Evolutionary conservation across 2,113 vertebrate species (phyloP).

Genomic region (Mellivora capensis): DNA sequence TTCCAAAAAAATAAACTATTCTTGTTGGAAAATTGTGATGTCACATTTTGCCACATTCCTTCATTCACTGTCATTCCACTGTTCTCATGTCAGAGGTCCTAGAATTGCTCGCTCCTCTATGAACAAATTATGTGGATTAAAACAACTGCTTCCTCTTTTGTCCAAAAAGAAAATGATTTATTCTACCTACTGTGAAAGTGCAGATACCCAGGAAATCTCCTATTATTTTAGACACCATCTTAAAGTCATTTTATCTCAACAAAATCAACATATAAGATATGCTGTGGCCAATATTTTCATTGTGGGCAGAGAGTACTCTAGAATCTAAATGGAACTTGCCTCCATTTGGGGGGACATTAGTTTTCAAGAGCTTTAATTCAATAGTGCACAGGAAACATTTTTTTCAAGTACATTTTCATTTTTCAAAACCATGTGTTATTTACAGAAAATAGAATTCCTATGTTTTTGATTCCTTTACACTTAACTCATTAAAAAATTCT

Average conservation of each 20-base stretch:
- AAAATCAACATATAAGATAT: neutral
- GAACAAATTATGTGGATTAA: neutral
- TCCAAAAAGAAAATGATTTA: slow-evolving; percentile 15
- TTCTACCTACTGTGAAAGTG: neutral
- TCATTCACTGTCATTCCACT: neutral
- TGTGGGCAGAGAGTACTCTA: neutral
- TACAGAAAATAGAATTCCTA: slow-evolving; percentile 74
- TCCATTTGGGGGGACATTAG: neutral
- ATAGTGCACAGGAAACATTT: slow-evolving; percentile 17
- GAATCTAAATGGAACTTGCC: neutral
- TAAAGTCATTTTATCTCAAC: slow-evolving; percentile 30
- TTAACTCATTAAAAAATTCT: slow-evolving; percentile 76
- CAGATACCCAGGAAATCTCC: neutral
- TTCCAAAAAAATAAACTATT: slow-evolving; percentile 20
- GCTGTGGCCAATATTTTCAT: neutral
- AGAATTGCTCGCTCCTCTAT: neutral
- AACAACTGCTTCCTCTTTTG: slow-evolving; percentile 36
- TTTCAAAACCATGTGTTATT: slow-evolving; percentile 76
- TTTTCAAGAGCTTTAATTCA: slow-evolving; percentile 45
- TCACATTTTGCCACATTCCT: neutral
- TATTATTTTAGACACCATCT: neutral
- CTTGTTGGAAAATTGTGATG: neutral
- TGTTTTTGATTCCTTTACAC: slow-evolving; percentile 75
- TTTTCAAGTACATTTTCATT: slow-evolving; percentile 58
- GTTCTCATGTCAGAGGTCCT: neutral